phyloP scores from a whole-genome alignment of 1,140 invertebrate genomes.

The Trichomalopsis sarcophagae region DNA sequence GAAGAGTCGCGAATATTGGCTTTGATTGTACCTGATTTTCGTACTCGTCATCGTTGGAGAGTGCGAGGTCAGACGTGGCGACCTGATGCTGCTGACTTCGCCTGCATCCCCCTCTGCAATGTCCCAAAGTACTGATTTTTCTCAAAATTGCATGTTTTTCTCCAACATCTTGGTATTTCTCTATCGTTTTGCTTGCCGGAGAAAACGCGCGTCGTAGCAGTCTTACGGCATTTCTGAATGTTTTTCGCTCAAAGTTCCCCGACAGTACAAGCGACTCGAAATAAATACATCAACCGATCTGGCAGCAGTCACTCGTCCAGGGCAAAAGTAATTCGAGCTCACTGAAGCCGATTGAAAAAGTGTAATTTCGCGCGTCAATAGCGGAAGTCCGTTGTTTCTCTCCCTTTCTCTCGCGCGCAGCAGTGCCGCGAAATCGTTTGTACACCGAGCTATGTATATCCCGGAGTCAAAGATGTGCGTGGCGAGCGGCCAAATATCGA shows the following conservation, averaged over 20 bases:
- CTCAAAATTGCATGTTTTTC: slow-evolving; percentile 9
- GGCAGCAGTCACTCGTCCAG: no score
- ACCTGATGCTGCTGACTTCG: slow-evolving; percentile 70
- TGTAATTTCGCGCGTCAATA: slow-evolving; percentile 12
- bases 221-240: neutral
- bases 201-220: neutral
- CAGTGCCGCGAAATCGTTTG: neutral
- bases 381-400: neutral
- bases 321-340: no score
- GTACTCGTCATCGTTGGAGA: slow-evolving; percentile 75
- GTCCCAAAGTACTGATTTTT: slow-evolving; percentile 40
- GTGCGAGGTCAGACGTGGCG: slow-evolving; percentile 74
- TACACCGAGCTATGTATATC: no score
- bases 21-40: slow-evolving; percentile 72
- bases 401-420: neutral
- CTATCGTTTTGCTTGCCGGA: neutral
- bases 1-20: slow-evolving; percentile 31
- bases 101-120: slow-evolving; percentile 60
- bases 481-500: slow-evolving; percentile 39
- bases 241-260: neutral
- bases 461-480: slow-evolving; percentile 11
- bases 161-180: neutral
- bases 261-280: neutral
- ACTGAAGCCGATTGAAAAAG: no score
- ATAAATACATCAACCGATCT: no score